Percentiles rank a stretch among this genome's conserved stretches.
phyloP scores from a whole-genome alignment of 2,113 vertebrate species.

The Tangachromis dhanisi region DNA sequence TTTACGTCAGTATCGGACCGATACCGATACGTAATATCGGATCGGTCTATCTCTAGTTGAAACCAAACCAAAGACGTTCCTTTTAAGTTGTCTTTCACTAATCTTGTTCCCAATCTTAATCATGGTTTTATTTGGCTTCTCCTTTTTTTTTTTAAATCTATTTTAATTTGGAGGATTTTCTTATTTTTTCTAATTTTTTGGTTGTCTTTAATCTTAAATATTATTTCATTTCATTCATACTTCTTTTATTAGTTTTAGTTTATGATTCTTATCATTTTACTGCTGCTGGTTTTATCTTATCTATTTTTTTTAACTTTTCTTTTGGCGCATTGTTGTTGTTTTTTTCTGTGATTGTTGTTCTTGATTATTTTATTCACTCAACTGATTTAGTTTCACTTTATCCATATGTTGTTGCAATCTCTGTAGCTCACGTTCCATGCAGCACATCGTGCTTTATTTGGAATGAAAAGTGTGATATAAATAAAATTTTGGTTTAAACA shows the following conservation, averaged over 20 bases:
- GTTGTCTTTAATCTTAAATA: background rate
- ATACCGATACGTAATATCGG: too few relatives aligned
- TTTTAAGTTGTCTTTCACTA: background rate
- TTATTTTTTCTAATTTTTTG: background rate
- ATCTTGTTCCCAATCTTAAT: background rate
- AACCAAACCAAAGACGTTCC: background rate
- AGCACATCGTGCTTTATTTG: background rate
- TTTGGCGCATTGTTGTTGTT: fast-evolving
- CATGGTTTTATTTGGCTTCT: background rate
- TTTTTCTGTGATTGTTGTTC: background rate
- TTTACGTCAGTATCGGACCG: too few relatives aligned
- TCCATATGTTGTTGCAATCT: background rate
- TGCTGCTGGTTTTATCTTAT: background rate
- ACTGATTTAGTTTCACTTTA: background rate
- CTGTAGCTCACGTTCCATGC: background rate
- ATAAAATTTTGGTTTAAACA: background rate
- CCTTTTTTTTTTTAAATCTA: background rate
- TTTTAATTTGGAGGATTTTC: background rate
- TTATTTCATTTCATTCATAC: background rate
- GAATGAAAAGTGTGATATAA: background rate
- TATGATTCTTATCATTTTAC: background rate
- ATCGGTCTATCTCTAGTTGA: background rate
- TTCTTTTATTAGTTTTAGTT: background rate
- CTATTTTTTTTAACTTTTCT: background rate
- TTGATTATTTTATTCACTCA: background rate